phyloP scores from a whole-genome alignment of 2,113 vertebrate species.

The Alces alces region DNA sequence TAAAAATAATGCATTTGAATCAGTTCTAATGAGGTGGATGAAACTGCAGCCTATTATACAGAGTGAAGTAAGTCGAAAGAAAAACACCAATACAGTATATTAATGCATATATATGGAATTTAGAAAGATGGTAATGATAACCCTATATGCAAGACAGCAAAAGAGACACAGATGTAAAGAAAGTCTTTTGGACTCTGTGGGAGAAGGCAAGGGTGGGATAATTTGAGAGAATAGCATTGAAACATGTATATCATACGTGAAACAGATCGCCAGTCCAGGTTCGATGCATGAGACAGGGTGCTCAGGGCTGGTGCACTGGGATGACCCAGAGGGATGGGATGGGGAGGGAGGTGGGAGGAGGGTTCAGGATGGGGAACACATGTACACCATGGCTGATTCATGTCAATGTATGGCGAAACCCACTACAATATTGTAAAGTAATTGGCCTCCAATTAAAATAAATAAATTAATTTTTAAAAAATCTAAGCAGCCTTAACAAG shows the following conservation, averaged over 20 bases:
- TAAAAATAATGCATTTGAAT: neutral
- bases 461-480: neutral
- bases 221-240: neutral
- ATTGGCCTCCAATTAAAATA: neutral
- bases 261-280: rapidly evolving
- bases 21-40: neutral
- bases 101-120: neutral
- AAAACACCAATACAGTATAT: neutral
- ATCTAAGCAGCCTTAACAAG: neutral
- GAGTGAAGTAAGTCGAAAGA: neutral
- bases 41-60: neutral
- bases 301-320: neutral
- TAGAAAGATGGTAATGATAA: neutral
- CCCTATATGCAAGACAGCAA: neutral
- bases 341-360: rapidly evolving
- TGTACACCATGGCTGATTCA: neutral
- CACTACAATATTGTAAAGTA: neutral
- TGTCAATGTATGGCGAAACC: neutral
- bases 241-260: neutral
- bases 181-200: neutral
- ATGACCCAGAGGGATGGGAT: neutral
- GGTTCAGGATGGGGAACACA: neutral
- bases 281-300: neutral
- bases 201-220: neutral
- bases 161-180: neutral